These are phyloP conservation scores for Drosophila lutescens DNA, from an alignment of 2,888 invertebrate genomes.

Conservation along the genomic window DNA sequence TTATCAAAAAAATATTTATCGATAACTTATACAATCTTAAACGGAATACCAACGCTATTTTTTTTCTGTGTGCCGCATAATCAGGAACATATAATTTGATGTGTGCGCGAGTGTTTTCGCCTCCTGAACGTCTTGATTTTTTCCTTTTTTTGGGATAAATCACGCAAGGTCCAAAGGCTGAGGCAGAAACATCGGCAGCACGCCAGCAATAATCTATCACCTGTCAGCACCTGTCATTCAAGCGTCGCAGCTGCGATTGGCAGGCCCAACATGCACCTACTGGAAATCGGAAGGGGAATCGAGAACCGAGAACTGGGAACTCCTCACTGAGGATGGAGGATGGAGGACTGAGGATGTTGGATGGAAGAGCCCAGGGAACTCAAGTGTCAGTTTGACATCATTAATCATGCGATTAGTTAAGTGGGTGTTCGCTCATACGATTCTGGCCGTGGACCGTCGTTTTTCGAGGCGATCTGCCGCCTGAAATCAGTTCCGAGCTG, in stretches of 20 bases:
- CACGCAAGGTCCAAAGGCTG: conserved; percentile 60
- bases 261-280: conserved; percentile 58
- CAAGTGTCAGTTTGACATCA: conserved; percentile 81
- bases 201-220: conserved; percentile 83
- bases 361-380: conserved; percentile 9
- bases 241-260: conserved; percentile 81
- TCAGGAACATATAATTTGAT: conserved; percentile 55
- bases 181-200: conserved; percentile 23
- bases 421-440: conserved; percentile 72
- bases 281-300: conserved; percentile 18
- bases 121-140: conserved; percentile 14
- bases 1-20: no score
- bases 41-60: no score
- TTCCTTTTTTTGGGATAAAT: conserved; percentile 66
- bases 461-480: conserved; percentile 36
- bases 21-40: no score
- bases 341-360: conserved; percentile 8
- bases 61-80: conserved; percentile 41
- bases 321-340: not conserved
- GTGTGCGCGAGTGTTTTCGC: conserved; percentile 8
- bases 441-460: conserved; percentile 9
- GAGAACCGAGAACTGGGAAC: not conserved
- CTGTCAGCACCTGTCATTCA: conserved; percentile 85
- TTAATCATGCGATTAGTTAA: conserved; percentile 83
- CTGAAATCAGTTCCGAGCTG: conserved; percentile 79